A percentile compares a stretch with the other conserved stretches of the same genome.
Conservation (phyloP, 2,113 vertebrate genomes). For the Geococcyx californianus region DNA sequence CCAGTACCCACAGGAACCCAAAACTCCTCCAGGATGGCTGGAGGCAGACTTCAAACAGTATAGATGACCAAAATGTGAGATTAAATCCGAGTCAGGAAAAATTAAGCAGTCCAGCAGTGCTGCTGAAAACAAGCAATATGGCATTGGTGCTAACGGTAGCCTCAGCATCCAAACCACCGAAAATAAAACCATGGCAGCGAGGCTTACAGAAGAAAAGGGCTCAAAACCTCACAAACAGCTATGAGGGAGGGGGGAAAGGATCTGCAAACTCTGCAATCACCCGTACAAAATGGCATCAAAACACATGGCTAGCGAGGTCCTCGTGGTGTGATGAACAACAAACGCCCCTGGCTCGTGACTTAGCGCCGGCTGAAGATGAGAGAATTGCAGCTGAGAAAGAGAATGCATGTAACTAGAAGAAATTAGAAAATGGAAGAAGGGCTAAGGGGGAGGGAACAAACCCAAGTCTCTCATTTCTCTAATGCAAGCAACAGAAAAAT, state of each 20-base stretch:
- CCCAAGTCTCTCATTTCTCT: neutral
- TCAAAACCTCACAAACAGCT: neutral
- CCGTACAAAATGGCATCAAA: neutral
- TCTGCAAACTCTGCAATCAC: neutral
- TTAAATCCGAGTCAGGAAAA: neutral
- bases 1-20: neutral
- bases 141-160: neutral
- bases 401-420: neutral
- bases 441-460: neutral
- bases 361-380: neutral
- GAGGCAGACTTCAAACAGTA: neutral
- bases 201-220: neutral
- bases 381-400: neutral
- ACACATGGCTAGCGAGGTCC: neutral
- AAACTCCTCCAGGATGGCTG: neutral
- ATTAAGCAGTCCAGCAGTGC: neutral
- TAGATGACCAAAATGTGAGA: neutral
- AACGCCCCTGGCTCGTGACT: neutral
- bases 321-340: neutral
- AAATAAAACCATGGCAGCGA: neutral
- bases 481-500: neutral
- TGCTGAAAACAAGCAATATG: slow-evolving; percentile 17
- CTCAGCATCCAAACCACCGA: slow-evolving; percentile 23
- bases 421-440: neutral
- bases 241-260: neutral